These are phyloP conservation scores for Protaetia brevitarsis DNA, from an alignment of 1,140 invertebrate genomes.

Conservation along the genomic window DNA sequence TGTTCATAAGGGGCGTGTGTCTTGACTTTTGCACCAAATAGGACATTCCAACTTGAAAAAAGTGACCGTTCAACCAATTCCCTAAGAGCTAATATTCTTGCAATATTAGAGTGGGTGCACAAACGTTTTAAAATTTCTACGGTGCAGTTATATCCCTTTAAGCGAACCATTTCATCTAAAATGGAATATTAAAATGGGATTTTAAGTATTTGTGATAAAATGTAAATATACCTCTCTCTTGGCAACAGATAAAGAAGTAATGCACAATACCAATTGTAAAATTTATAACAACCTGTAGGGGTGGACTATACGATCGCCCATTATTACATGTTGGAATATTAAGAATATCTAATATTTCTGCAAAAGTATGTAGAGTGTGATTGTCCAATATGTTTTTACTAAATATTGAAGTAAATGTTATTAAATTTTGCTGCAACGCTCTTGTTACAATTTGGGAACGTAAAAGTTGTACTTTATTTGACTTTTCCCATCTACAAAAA, in stretches of 20 bases:
- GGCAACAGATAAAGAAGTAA: constrained; percentile 74
- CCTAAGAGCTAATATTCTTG: constrained; percentile 65
- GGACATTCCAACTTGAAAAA: constrained; percentile 56
- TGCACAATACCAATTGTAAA: constrained; percentile 66
- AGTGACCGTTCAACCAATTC: constrained; percentile 69
- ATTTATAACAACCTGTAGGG: constrained; percentile 56
- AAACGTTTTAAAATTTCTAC: constrained; percentile 61
- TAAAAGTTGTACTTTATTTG: constrained; percentile 46
- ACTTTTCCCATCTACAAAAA: constrained; percentile 53
- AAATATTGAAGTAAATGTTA: constrained; percentile 49
- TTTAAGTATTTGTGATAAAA: background rate
- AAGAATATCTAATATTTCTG: constrained; percentile 50
- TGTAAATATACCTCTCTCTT: constrained; percentile 57
- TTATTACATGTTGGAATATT: constrained; percentile 43
- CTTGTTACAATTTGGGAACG: constrained; percentile 50
- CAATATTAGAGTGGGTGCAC: constrained; percentile 62
- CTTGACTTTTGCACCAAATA: constrained; percentile 64
- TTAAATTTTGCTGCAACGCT: constrained; percentile 52
- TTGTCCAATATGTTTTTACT: constrained; percentile 27
- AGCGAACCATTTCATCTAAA: constrained; percentile 53
- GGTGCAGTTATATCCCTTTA: constrained; percentile 61
- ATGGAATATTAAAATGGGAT: background rate
- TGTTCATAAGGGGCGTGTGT: constrained; percentile 48
- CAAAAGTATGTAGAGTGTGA: constrained; percentile 52
- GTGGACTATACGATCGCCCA: constrained; percentile 43